Conservation (phyloP, 1,140 invertebrate genomes). For the Sycobia sp. region DNA sequence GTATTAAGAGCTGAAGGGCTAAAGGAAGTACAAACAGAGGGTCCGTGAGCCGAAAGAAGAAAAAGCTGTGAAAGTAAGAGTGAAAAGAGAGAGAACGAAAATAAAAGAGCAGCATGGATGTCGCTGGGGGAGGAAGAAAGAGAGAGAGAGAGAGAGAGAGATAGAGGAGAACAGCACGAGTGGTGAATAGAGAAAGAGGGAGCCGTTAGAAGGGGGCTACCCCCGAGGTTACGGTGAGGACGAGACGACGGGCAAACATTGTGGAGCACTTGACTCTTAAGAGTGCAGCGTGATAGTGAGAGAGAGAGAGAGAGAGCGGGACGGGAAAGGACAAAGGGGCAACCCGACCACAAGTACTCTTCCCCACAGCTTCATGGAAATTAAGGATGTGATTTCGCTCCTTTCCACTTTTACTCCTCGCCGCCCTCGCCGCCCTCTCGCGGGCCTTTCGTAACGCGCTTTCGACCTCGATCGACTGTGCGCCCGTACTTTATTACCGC, state of each 20-base stretch:
- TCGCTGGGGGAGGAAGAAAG: background rate
- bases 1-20: too few species aligned
- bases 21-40: too few species aligned
- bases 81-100: background rate
- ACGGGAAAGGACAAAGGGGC: background rate
- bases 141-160: background rate
- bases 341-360: background rate
- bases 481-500: too few species aligned
- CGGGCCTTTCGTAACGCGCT: too few species aligned
- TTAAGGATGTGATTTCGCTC: slow-evolving; percentile 46
- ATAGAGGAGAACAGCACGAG: background rate
- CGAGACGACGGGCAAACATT: slow-evolving; percentile 26
- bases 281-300: too few species aligned
- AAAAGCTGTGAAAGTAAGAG: too few species aligned
- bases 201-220: background rate
- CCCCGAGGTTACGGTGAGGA: background rate
- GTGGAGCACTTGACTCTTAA: slow-evolving; percentile 34
- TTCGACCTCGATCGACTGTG: too few species aligned
- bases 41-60: background rate
- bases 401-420: slow-evolving; percentile 14
- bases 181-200: background rate
- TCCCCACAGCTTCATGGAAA: slow-evolving; percentile 47
- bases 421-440: too few species aligned
- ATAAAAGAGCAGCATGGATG: too few species aligned
- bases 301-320: background rate